Percentiles rank a stretch among this genome's conserved stretches.
Evolutionary conservation across 2,797 vertebrate species (phyloP).

Genomic region (Coregonus ussuriensis): DNA sequence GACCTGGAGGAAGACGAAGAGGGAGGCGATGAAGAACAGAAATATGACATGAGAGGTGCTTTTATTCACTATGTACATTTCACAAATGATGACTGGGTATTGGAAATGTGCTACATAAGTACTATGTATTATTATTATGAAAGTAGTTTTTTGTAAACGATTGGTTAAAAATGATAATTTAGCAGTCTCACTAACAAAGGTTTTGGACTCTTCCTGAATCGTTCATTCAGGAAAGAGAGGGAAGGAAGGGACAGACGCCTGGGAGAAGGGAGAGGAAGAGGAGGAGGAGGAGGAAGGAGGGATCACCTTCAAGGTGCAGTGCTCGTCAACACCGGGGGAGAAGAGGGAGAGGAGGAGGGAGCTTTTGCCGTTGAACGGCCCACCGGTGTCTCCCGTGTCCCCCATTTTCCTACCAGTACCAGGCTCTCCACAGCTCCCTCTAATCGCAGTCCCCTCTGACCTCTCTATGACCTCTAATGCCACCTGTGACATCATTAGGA

Average conservation of each 20-base stretch:
- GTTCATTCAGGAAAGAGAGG: constrained; percentile 5
- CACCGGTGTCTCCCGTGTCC: too few species aligned
- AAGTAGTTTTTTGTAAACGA: too few species aligned
- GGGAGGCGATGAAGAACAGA: background rate
- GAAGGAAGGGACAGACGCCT: constrained; percentile 69
- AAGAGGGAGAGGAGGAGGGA: constrained; percentile 66
- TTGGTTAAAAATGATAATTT: background rate
- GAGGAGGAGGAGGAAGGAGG: constrained; percentile 74
- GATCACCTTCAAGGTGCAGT: constrained; percentile 88
- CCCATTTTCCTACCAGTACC: too few species aligned
- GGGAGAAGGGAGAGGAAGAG: constrained; percentile 71
- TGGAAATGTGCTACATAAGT: too few species aligned
- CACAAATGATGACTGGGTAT: background rate
- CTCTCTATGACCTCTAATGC: too few species aligned
- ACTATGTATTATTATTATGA: background rate
- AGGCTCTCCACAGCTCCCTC: too few species aligned
- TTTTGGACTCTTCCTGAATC: background rate
- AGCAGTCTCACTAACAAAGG: background rate
- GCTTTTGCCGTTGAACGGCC: constrained; percentile 26
- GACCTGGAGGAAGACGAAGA: constrained; percentile 94
- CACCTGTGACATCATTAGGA: too few species aligned
- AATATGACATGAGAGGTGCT: background rate
- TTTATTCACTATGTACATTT: background rate
- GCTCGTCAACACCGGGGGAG: constrained; percentile 73
- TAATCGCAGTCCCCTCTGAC: too few species aligned